These are phyloP conservation scores for Anniella stebbinsi DNA, from an alignment of 2,797 vertebrate species.

Conservation along the genomic window DNA sequence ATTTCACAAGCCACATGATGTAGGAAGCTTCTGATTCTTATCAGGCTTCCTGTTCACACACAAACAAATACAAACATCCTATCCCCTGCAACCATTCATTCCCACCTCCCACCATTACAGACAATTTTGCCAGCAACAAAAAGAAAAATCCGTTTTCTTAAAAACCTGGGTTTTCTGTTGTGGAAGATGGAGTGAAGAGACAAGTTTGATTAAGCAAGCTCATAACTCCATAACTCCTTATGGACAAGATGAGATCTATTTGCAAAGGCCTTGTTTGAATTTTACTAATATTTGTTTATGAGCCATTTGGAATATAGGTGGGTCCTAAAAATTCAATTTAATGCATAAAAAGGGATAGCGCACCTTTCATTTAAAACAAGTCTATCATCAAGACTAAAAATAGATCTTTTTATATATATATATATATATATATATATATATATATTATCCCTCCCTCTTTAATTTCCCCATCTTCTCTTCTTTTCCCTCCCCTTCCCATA, in stretches of 20 bases:
- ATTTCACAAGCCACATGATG: slow-evolving; percentile 29
- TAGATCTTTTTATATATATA: slow-evolving; percentile 86
- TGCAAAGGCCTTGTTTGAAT: slow-evolving; percentile 62
- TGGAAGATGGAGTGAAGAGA: slow-evolving; percentile 58
- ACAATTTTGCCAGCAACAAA: slow-evolving; percentile 29
- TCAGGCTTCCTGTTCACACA: slow-evolving; percentile 50
- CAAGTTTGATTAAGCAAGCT: slow-evolving; percentile 46
- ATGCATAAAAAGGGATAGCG: slow-evolving; percentile 85
- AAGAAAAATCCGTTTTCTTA: slow-evolving; percentile 32
- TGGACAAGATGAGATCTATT: slow-evolving; percentile 58
- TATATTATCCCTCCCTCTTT: slow-evolving; percentile 78
- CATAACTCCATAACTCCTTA: slow-evolving; percentile 49
- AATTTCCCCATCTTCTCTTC: slow-evolving; percentile 72
- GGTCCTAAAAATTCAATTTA: slow-evolving; percentile 78
- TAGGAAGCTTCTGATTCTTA: slow-evolving; percentile 40
- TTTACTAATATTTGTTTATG: slow-evolving; percentile 72
- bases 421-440: slow-evolving; percentile 79
- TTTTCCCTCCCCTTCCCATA: slow-evolving; percentile 80
- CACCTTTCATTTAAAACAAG: slow-evolving; percentile 88
- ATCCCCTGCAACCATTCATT: slow-evolving; percentile 45
- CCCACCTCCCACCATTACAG: slow-evolving; percentile 47
- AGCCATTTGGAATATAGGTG: slow-evolving; percentile 74
- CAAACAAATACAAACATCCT: slow-evolving; percentile 42
- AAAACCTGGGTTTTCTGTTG: slow-evolving; percentile 55
- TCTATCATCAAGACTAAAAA: slow-evolving; percentile 89